Percentiles rank a stretch among this genome's conserved stretches.
These are phyloP conservation scores for Diorhabda elongata DNA, from an alignment of 1,140 invertebrate genomes.

Conservation along the genomic window DNA sequence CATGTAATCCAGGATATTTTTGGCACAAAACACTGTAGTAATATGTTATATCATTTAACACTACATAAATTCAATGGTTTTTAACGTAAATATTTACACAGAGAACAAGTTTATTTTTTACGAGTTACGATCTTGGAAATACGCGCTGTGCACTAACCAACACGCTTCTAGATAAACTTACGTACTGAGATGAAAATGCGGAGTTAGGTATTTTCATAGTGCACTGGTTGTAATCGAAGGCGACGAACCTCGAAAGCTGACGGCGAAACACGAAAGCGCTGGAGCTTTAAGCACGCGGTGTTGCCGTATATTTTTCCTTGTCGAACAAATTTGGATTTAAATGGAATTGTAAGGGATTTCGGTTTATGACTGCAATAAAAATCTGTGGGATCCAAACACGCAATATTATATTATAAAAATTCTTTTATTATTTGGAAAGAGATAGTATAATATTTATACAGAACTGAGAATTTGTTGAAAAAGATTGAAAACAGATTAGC, in stretches of 20 bases:
- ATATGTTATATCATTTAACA: slow-evolving; percentile 31
- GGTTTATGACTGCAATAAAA: too few relatives aligned
- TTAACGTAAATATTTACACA: slow-evolving; percentile 29
- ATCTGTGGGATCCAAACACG: too few relatives aligned
- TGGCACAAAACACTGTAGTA: slow-evolving; percentile 26
- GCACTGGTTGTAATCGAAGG: slow-evolving; percentile 17
- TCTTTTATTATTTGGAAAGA: too few relatives aligned
- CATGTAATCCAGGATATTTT: slow-evolving; percentile 28
- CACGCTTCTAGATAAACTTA: background rate
- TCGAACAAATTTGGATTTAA: too few relatives aligned
- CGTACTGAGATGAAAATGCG: slow-evolving; percentile 13
- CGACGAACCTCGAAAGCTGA: background rate
- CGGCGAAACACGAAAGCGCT: background rate
- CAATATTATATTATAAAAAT: too few relatives aligned
- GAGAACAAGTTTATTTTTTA: slow-evolving; percentile 14
- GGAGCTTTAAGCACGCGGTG: background rate
- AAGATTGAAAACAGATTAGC: too few relatives aligned
- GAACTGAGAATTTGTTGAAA: too few relatives aligned
- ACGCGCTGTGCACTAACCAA: background rate
- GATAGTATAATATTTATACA: too few relatives aligned
- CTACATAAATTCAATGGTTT: slow-evolving; percentile 23
- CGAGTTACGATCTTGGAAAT: slow-evolving; percentile 25
- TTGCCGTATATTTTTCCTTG: background rate
- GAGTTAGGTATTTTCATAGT: slow-evolving; percentile 17
- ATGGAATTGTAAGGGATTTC: too few relatives aligned